phyloP scores from a whole-genome alignment of 1,140 invertebrate genomes.

The Drosophila tsacasi region DNA sequence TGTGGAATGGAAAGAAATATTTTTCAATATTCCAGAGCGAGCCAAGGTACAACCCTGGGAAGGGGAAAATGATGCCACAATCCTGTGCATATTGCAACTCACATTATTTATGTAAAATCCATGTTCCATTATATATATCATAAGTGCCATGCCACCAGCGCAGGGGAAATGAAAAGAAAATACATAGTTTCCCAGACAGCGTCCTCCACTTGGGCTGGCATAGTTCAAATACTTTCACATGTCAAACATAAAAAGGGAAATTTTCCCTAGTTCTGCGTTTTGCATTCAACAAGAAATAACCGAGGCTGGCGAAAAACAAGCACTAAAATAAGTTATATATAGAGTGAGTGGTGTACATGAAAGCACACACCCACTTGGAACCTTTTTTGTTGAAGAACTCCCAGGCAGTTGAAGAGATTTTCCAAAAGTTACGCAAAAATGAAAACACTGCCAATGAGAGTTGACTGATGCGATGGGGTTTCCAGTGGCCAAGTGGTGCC shows the following conservation, averaged over 20 bases:
- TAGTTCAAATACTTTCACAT: conserved; percentile 70
- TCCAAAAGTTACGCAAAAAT: conserved; percentile 40
- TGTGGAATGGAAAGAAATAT: conserved; percentile 43
- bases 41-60: not conserved
- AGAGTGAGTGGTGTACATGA: not conserved
- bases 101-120: conserved; percentile 44
- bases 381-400: conserved; percentile 38
- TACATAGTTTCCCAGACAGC: conserved; percentile 67
- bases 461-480: conserved; percentile 35
- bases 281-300: conserved; percentile 28
- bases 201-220: conserved; percentile 4
- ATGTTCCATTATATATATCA: conserved; percentile 59
- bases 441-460: conserved; percentile 32
- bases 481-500: conserved; percentile 7
- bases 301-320: conserved; percentile 38
- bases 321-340: conserved; percentile 60
- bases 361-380: conserved; percentile 30
- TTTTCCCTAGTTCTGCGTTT: conserved; percentile 37
- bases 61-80: not conserved
- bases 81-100: conserved; percentile 25
- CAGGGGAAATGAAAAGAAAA: conserved; percentile 74
- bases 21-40: conserved; percentile 21
- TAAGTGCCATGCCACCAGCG: conserved; percentile 44
- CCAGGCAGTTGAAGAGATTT: conserved; percentile 55
- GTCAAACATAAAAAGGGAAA: conserved; percentile 49